phyloP scores from a whole-genome alignment of 2,888 invertebrate species.

The Flexamia atlantica region DNA sequence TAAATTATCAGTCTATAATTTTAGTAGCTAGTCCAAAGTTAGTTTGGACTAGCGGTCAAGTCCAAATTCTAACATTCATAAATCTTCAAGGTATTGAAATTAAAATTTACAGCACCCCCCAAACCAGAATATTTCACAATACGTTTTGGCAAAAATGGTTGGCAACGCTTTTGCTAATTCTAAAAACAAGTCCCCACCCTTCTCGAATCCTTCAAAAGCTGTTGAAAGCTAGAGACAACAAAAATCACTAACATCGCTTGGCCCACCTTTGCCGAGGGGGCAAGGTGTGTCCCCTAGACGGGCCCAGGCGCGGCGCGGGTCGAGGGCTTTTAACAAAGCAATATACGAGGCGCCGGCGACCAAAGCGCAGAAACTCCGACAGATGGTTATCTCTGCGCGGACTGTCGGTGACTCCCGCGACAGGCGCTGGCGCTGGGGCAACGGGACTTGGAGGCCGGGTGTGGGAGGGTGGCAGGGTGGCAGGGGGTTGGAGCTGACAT shows the following conservation, averaged over 20 bases:
- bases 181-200: too few relatives aligned
- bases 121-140: too few relatives aligned
- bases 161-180: too few relatives aligned
- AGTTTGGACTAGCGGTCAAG: too few relatives aligned
- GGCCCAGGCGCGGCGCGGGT: neutral
- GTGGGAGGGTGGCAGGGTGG: neutral
- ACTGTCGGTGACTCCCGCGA: neutral
- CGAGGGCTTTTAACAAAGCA: conserved; percentile 43
- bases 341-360: conserved; percentile 51
- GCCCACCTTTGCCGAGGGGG: neutral
- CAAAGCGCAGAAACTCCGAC: neutral
- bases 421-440: neutral
- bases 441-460: neutral
- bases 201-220: too few relatives aligned
- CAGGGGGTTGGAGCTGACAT: too few relatives aligned
- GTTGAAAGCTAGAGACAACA: neutral
- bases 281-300: conserved; percentile 6
- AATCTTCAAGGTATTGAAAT: too few relatives aligned
- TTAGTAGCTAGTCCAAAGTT: too few relatives aligned
- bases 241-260: neutral
- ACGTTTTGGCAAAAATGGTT: too few relatives aligned
- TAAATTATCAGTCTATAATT: too few relatives aligned
- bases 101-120: too few relatives aligned
- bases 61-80: too few relatives aligned
- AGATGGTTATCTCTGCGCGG: conserved; percentile 30